A percentile compares a stretch with the other conserved stretches of the same genome.
These are phyloP conservation scores for Grantiella picta DNA, from an alignment of 2,113 vertebrate genomes.

Conservation along the genomic window DNA sequence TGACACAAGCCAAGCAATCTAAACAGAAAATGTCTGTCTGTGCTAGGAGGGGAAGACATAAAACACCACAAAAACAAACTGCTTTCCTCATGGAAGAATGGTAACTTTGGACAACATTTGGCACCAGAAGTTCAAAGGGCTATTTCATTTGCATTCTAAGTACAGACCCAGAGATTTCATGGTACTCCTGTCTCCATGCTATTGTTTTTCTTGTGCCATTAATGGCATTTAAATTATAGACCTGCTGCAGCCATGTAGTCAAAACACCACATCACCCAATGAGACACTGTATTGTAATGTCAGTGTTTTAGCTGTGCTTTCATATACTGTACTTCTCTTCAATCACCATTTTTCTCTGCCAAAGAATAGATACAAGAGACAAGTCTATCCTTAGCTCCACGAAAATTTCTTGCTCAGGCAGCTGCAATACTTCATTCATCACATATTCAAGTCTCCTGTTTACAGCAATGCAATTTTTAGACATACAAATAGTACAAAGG, in stretches of 20 bases:
- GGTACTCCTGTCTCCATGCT: constrained; percentile 17
- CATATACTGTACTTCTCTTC: constrained; percentile 29
- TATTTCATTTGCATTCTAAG: constrained; percentile 44
- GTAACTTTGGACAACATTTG: constrained; percentile 1
- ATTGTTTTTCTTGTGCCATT: constrained; percentile 51
- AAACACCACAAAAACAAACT: neutral
- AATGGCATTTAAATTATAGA: constrained; percentile 83
- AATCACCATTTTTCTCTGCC: constrained; percentile 30
- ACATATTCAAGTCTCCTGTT: neutral
- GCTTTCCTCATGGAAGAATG: neutral
- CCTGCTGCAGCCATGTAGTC: constrained; percentile 65
- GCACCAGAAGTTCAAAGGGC: constrained; percentile 51
- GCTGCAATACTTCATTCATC: neutral
- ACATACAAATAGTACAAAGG: neutral
- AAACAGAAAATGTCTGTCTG: constrained; percentile 39
- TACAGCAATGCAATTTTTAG: neutral
- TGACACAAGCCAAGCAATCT: neutral
- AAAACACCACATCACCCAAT: constrained; percentile 67
- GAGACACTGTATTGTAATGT: constrained; percentile 64
- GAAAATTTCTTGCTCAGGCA: neutral
- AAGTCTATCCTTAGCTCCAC: constrained; percentile 13
- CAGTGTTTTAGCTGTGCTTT: constrained; percentile 53
- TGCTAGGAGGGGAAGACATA: neutral
- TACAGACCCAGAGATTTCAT: constrained; percentile 4
- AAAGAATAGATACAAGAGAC: neutral